A percentile compares a stretch with the other conserved stretches of the same genome.
Evolutionary conservation across 37 sponge, comb jelly and placozoan species (phyloP).

Genomic region (Aphrocallistes beatrix): DNA sequence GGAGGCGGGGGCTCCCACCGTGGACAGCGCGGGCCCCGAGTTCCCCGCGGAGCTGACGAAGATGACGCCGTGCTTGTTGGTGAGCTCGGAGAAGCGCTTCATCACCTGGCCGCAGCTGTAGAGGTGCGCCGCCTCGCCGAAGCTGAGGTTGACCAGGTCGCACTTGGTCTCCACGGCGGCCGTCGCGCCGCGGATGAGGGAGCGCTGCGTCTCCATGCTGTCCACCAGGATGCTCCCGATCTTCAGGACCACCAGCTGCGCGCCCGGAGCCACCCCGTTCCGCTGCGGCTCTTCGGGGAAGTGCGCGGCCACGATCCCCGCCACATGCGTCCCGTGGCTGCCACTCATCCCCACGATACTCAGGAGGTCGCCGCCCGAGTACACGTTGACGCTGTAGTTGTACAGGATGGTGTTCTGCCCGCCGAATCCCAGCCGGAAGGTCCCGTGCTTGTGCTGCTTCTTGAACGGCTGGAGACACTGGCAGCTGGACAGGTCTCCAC

Average conservation of each 20-base stretch:
- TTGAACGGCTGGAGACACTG: constrained; percentile 45
- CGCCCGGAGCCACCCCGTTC: constrained; percentile 89
- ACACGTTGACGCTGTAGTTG: constrained; percentile 67
- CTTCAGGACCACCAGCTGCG: constrained; percentile 76
- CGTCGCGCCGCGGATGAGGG: constrained; percentile 72
- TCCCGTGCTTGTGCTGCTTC: neutral
- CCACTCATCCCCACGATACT: constrained; percentile 68
- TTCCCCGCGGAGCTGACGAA: constrained; percentile 93
- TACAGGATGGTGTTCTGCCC: neutral
- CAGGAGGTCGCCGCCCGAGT: constrained; percentile 62
- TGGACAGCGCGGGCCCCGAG: constrained; percentile 77
- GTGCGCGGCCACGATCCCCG: constrained; percentile 68
- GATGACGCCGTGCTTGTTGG: constrained; percentile 53
- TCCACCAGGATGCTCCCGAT: constrained; percentile 70
- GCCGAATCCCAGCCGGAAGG: neutral
- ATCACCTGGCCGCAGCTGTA: constrained; percentile 35
- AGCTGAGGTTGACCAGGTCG: constrained; percentile 82
- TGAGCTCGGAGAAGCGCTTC: constrained; percentile 47
- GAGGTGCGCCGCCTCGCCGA: constrained; percentile 69
- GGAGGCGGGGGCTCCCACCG: constrained; percentile 91
- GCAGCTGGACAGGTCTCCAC: constrained; percentile 48
- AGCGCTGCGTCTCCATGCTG: constrained; percentile 75
- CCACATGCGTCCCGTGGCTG: constrained; percentile 96
- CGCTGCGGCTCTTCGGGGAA: constrained; percentile 57
- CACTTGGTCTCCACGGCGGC: constrained; percentile 43